These are phyloP conservation scores for Phanerotoma sp. DNA, from an alignment of 2,888 invertebrate genomes.

Conservation along the genomic window DNA sequence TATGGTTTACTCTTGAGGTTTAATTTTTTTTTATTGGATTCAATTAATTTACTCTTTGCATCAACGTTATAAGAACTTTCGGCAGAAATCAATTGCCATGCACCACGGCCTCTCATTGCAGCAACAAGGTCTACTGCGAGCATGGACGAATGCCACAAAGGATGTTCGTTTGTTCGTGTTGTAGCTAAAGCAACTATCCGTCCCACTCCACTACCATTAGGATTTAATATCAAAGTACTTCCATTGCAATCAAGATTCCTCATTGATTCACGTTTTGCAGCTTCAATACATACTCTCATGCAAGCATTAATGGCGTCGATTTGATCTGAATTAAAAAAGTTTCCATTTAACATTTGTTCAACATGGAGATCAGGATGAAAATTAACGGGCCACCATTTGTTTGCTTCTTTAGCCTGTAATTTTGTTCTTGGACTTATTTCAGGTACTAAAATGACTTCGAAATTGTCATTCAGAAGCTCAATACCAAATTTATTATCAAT, in stretches of 20 bases:
- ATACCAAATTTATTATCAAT: conserved; percentile 59
- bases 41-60: too few relatives aligned
- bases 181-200: conserved; percentile 70
- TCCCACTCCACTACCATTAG: conserved; percentile 57
- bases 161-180: conserved; percentile 64
- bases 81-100: conserved; percentile 58
- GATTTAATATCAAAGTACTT: conserved; percentile 75
- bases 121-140: conserved; percentile 84
- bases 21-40: too few relatives aligned
- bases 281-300: conserved; percentile 64
- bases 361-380: conserved; percentile 77
- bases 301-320: conserved; percentile 61
- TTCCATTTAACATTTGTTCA: conserved; percentile 67
- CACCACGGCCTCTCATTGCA: conserved; percentile 77
- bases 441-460: conserved; percentile 64
- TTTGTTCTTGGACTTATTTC: conserved; percentile 65
- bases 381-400: conserved; percentile 76
- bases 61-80: not conserved
- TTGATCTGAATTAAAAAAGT: conserved; percentile 63
- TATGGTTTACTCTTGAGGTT: conserved; percentile 39
- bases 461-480: conserved; percentile 59
- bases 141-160: conserved; percentile 83
- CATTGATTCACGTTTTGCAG: conserved; percentile 47
- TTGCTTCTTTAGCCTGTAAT: conserved; percentile 66
- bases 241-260: conserved; percentile 49